Evolutionary conservation across 1,140 invertebrate genomes (phyloP).

Genomic region (Eriosoma lanigerum): DNA sequence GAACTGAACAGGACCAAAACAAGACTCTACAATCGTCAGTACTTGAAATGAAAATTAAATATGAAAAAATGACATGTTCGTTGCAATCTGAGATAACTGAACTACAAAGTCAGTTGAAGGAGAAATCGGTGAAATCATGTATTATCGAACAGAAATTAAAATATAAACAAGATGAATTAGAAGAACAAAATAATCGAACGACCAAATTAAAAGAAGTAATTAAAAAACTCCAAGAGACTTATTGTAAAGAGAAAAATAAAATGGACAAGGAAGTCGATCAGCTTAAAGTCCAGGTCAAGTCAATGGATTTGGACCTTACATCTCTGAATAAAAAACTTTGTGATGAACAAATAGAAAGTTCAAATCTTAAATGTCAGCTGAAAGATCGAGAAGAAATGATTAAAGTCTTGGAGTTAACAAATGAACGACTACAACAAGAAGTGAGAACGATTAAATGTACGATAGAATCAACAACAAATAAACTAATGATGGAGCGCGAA

Average conservation of each 20-base stretch:
- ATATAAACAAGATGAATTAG: not conserved
- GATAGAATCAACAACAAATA: not conserved
- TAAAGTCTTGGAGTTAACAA: not conserved
- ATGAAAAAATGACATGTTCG: not conserved
- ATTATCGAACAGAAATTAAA: not conserved
- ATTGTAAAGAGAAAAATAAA: slow-evolving; percentile 10
- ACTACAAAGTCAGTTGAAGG: not conserved
- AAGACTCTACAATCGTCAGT: not conserved
- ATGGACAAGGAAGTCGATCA: not conserved
- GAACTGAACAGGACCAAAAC: not conserved
- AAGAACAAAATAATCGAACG: not conserved
- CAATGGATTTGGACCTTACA: not conserved
- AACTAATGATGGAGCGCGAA: not conserved
- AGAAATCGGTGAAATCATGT: not conserved
- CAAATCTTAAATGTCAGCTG: not conserved
- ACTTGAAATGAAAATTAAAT: not conserved
- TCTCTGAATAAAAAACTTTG: not conserved
- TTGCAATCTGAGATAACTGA: not conserved
- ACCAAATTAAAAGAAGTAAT: not conserved
- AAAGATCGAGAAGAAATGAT: not conserved
- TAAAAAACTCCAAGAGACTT: not conserved
- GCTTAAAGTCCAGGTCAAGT: not conserved
- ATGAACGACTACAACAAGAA: not conserved
- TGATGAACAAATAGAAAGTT: not conserved
- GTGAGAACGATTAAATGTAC: not conserved